phyloP scores from a whole-genome alignment of 2,113 vertebrate species.

The Echinops telfairi region DNA sequence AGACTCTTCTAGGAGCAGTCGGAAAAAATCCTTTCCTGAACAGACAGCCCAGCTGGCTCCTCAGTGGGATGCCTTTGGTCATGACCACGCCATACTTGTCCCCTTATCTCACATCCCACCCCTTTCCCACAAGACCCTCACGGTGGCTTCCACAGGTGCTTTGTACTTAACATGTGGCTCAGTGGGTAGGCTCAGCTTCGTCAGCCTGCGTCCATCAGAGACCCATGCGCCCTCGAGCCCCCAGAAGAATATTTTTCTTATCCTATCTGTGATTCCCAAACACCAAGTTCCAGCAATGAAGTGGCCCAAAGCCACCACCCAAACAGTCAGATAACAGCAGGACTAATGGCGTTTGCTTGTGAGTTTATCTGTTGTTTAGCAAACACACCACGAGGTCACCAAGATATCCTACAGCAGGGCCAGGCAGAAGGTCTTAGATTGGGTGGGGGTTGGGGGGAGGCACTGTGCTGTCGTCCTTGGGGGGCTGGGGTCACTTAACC shows the following conservation, averaged over 20 bases:
- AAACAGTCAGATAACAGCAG: constrained; percentile 77
- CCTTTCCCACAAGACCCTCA: neutral
- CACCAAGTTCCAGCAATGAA: constrained; percentile 33
- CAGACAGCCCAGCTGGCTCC: neutral
- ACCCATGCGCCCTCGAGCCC: neutral
- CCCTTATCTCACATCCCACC: neutral
- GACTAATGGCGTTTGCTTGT: constrained; percentile 23
- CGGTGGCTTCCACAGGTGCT: neutral
- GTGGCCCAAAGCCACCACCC: constrained; percentile 51
- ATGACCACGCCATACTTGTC: rapidly evolving
- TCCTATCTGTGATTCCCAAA: constrained; percentile 54
- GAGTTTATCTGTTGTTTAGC: constrained; percentile 78
- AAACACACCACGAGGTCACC: constrained; percentile 68
- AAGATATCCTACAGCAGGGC: constrained; percentile 60
- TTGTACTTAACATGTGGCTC: neutral
- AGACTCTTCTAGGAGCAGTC: neutral
- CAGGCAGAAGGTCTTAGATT: constrained; percentile 23
- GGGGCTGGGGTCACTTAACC: constrained; percentile 32
- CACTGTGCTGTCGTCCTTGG: constrained; percentile 58
- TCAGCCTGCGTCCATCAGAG: neutral
- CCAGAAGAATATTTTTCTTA: constrained; percentile 41
- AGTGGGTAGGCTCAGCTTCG: neutral
- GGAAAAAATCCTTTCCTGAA: neutral
- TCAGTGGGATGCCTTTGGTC: neutral
- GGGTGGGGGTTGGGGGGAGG: neutral